Evolutionary conservation across 2,113 vertebrate species (phyloP), one percentile per base, ranked within the genome.

Genomic region (Callocephalon fimbriatum): DNA sequence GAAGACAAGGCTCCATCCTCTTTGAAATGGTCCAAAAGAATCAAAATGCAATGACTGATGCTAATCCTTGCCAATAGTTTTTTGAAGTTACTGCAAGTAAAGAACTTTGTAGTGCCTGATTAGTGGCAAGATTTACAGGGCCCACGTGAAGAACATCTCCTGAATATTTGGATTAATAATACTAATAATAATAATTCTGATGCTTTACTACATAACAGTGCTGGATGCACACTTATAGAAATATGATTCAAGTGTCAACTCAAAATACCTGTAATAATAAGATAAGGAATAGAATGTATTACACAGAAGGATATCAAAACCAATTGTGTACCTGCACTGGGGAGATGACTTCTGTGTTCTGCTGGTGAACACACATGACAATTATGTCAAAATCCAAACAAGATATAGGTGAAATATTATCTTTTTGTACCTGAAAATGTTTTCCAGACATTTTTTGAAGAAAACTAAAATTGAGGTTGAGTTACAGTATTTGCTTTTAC

Each of bases 11-110:
- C 75, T 94, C 44, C 58, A 61, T 78, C 37, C 58, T 45, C 92
- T 96, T 84, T 86, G 38, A 83, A 66, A 81, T 96, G 63, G 50
- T 59, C 38, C 22, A 54, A 92, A 96, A 32, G 16, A 59, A 88
- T 54, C 1, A 56, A 83, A 75, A 85, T 89, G 61, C 35, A 84
- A 12, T 25, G 12, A 7, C 13, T 84, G 44, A 5, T 61, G n/a
- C 35, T 88, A 88, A 76, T 92, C 19, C 10, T 82, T 90, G 42
- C 54, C 22, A 83, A 50, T 68, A 73, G 32, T 45, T 70, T 72
- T 79, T 45, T 82, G 27, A 68, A 82, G 22, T 70, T 31, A 66
- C 15, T 90, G 29, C 35, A 80, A 66, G 71, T 86, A 47, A 86
- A 83, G 48, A 67, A 40, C 23, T 50, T 54, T 71, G 23, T 8